A percentile compares a stretch with the other conserved stretches of the same genome.
These are phyloP conservation scores for Artemisiospiza belli DNA, from an alignment of 2,113 vertebrate species.

Conservation along the genomic window DNA sequence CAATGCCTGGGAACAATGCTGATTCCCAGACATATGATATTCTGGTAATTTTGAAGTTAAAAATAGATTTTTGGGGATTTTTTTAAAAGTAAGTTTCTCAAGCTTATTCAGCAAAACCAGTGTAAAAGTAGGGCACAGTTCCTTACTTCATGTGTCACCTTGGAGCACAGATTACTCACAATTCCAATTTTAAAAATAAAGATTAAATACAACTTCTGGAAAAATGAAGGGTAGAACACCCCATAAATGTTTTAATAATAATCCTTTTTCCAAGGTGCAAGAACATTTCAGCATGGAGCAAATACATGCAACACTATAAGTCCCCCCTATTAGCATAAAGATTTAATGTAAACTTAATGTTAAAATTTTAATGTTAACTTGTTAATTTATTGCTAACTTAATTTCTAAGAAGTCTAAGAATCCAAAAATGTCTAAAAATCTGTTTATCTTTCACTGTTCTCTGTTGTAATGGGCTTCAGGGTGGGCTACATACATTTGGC, in stretches of 20 bases:
- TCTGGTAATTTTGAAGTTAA: not conserved
- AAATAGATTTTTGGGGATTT: not conserved
- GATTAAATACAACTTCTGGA: not conserved
- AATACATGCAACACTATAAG: not conserved
- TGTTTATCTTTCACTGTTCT: not conserved
- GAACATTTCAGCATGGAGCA: not conserved
- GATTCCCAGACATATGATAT: not conserved
- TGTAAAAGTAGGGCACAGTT: not conserved
- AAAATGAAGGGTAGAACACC: not conserved
- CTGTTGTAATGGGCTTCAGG: not conserved
- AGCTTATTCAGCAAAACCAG: not conserved
- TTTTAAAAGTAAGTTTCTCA: not conserved
- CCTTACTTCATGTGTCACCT: not conserved
- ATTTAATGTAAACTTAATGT: not conserved
- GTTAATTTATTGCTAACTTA: not conserved
- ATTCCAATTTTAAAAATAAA: not conserved
- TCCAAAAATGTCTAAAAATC: not conserved
- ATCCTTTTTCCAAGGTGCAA: not conserved
- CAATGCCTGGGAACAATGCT: not conserved
- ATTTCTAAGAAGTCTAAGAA: not conserved
- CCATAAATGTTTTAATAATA: not conserved
- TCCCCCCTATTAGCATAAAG: not conserved
- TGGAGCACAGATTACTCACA: not conserved
- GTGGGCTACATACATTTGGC: not conserved
- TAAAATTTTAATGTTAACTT: not conserved